Percentiles rank a stretch among this genome's conserved stretches.
Evolutionary conservation across 2,113 vertebrate genomes (phyloP).

Genomic region (Mobula birostris): DNA sequence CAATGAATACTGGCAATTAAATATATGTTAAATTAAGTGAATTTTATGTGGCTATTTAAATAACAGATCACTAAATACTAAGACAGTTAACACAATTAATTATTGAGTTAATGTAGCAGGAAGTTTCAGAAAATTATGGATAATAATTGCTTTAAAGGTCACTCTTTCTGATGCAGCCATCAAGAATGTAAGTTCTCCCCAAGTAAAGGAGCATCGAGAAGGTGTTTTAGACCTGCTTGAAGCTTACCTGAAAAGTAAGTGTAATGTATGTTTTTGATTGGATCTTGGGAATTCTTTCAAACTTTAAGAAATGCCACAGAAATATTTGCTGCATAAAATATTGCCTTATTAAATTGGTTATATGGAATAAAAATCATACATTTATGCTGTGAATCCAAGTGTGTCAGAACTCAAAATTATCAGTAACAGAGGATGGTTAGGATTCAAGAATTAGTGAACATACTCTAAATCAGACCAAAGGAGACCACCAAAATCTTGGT

Average conservation of each 20-base stretch:
- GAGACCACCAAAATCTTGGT: not conserved
- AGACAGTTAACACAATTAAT: not conserved
- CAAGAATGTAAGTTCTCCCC: slow-evolving; percentile 67
- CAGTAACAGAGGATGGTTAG: not conserved
- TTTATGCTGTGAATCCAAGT: not conserved
- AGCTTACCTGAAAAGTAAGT: slow-evolving; percentile 80
- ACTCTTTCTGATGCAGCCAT: slow-evolving; percentile 59
- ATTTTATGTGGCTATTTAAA: not conserved
- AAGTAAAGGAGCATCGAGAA: slow-evolving; percentile 81
- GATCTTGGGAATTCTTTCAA: not conserved
- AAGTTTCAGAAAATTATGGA: not conserved
- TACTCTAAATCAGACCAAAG: not conserved
- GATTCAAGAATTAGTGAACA: not conserved
- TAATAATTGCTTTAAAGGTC: slow-evolving; percentile 15
- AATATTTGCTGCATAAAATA: not conserved
- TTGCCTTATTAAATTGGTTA: not conserved
- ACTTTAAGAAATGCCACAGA: not conserved
- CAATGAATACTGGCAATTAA: not conserved
- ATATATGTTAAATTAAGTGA: not conserved
- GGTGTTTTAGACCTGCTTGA: slow-evolving; percentile 81
- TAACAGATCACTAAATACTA: not conserved
- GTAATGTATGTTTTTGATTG: not conserved
- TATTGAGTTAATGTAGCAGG: not conserved
- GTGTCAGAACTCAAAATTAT: not conserved
- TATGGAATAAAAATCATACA: not conserved